Conservation (phyloP, 1,140 invertebrate species). For the Heliconius himera region DNA sequence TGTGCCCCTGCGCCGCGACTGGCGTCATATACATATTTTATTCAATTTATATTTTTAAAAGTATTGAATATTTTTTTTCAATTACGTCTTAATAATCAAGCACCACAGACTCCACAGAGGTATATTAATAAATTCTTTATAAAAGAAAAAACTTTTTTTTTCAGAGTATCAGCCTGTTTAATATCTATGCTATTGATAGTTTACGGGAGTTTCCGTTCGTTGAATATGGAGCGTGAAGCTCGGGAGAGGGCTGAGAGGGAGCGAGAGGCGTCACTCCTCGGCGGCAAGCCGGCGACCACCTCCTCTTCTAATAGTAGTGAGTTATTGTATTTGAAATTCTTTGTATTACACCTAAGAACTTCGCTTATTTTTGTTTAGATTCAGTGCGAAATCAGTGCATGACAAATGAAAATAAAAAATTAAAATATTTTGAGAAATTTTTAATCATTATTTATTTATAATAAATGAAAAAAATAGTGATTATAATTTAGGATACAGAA, state of each 20-base stretch:
- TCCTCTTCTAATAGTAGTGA: slow-evolving; percentile 64
- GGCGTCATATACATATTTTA: too few relatives aligned
- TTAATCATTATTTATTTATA: too few relatives aligned
- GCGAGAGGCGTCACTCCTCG: slow-evolving; percentile 79
- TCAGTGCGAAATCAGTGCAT: too few relatives aligned
- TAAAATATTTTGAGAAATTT: too few relatives aligned
- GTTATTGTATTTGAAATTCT: slow-evolving; percentile 15
- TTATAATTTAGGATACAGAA: too few relatives aligned
- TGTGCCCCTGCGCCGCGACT: too few relatives aligned
- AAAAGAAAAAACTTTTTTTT: slow-evolving; percentile 25
- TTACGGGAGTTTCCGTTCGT: slow-evolving; percentile 95
- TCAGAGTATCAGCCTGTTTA: slow-evolving; percentile 96
- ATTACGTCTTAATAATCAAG: not conserved
- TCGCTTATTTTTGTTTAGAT: too few relatives aligned
- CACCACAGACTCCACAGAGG: not conserved
- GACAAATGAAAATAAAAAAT: too few relatives aligned
- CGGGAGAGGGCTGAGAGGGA: slow-evolving; percentile 92
- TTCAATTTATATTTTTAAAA: too few relatives aligned
- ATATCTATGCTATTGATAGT: slow-evolving; percentile 99
- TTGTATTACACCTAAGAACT: too few relatives aligned
- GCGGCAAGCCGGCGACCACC: slow-evolving; percentile 64
- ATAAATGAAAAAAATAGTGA: too few relatives aligned
- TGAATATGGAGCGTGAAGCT: slow-evolving; percentile 97
- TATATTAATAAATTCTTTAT: not conserved
- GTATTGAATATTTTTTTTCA: not conserved